Percentiles rank a stretch among this genome's conserved stretches.
These are phyloP conservation scores for Ciconia boyciana DNA, from an alignment of 2,113 vertebrate genomes.

Conservation along the genomic window DNA sequence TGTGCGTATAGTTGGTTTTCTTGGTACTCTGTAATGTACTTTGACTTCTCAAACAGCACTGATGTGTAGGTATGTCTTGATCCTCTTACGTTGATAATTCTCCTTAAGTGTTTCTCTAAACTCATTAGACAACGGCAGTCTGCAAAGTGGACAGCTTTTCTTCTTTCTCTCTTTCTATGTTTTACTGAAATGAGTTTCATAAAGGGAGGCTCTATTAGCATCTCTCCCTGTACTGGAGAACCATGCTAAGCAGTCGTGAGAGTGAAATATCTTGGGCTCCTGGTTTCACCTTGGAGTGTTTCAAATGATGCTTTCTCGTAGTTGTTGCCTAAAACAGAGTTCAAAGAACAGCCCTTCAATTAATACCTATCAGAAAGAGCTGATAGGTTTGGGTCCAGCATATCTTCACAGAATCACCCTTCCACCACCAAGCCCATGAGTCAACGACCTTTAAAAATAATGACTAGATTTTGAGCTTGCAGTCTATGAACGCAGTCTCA, in stretches of 20 bases:
- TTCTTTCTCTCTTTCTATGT: not conserved
- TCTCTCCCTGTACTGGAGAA: not conserved
- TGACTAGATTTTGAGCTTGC: not conserved
- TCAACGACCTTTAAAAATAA: not conserved
- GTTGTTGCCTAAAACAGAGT: not conserved
- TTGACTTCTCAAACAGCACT: not conserved
- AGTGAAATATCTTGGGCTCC: not conserved
- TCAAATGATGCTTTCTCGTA: not conserved
- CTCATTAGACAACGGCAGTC: not conserved
- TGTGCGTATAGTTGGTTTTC: not conserved
- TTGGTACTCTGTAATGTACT: not conserved
- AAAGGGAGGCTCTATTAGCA: not conserved
- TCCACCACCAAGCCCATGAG: not conserved
- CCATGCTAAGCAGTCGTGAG: not conserved
- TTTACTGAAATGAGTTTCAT: not conserved
- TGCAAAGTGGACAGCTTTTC: not conserved
- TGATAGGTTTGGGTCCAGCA: not conserved
- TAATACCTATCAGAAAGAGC: not conserved
- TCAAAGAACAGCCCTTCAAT: not conserved
- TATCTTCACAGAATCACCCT: not conserved
- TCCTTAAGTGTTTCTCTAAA: not conserved
- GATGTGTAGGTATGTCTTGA: not conserved
- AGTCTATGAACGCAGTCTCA: not conserved
- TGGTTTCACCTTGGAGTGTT: not conserved
- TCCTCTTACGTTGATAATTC: not conserved